Percentiles rank a stretch among this genome's conserved stretches.
Conservation (phyloP, 2,113 vertebrate species). For the Hyla sarda region DNA sequence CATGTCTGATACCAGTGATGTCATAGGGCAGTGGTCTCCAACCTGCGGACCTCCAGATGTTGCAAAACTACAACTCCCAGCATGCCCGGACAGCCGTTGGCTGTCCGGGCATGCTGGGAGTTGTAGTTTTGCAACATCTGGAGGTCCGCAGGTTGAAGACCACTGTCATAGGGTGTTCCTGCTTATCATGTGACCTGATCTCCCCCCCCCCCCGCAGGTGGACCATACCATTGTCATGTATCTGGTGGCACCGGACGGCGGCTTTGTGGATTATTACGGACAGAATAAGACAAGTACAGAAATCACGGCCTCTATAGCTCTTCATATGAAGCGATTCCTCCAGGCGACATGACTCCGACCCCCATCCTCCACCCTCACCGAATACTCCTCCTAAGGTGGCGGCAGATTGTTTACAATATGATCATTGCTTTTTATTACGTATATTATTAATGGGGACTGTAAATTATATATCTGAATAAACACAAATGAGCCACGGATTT, state of each 20-base stretch:
- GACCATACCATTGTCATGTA: constrained; percentile 99
- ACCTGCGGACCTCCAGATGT: no score
- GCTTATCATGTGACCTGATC: not conserved
- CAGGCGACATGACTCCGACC: constrained; percentile 64
- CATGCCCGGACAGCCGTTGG: no score
- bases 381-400: not conserved
- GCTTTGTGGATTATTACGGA: constrained; percentile 91
- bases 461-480: not conserved
- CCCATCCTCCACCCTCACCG: not conserved
- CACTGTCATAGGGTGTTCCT: no score
- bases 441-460: not conserved
- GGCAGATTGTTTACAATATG: not conserved
- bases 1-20: no score
- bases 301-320: constrained; percentile 82
- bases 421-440: not conserved
- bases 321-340: constrained; percentile 84
- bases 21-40: no score
- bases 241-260: constrained; percentile 88
- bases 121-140: no score
- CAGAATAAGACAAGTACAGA: constrained; percentile 89
- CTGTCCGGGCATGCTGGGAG: no score
- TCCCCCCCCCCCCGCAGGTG: constrained; percentile 77
- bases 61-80: no score
- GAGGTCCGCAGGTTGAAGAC: no score
- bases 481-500: no score